Conservation (phyloP, 2,113 vertebrate genomes). For the Phaethornis superciliosus region DNA sequence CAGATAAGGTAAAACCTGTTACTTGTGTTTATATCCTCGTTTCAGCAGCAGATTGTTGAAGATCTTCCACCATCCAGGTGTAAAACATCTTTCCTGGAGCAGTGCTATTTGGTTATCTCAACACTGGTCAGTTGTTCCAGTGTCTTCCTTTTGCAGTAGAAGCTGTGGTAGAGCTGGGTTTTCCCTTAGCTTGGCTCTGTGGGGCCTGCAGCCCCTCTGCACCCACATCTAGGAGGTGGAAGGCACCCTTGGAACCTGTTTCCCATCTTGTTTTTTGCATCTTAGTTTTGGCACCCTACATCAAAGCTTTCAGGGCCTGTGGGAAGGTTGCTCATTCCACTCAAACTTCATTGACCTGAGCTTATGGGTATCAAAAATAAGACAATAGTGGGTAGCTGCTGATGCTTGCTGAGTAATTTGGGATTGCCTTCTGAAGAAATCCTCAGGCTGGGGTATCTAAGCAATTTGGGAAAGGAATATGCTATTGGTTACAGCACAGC, state of each 20-base stretch:
- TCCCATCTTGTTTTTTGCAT: rapidly evolving
- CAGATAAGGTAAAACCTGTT: not conserved
- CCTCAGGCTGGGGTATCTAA: not conserved
- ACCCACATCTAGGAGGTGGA: not conserved
- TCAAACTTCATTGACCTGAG: not conserved
- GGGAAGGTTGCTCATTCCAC: not conserved
- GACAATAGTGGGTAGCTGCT: not conserved
- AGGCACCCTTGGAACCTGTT: not conserved
- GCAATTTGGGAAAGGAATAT: not conserved
- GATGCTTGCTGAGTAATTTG: not conserved
- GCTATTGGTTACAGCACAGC: not conserved
- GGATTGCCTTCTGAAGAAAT: not conserved
- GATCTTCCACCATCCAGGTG: rapidly evolving
- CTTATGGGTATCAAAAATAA: not conserved
- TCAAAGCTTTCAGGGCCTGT: not conserved
- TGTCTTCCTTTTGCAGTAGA: not conserved
- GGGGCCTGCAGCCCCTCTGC: not conserved
- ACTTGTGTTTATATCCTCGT: rapidly evolving
- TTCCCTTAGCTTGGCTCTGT: not conserved
- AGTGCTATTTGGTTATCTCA: not conserved
- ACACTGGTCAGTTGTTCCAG: not conserved
- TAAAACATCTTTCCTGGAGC: rapidly evolving
- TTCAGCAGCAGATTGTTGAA: not conserved
- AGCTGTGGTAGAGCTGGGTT: not conserved
- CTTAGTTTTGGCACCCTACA: rapidly evolving